Conservation (phyloP, 2,797 vertebrate genomes). For the Tarsius wallacei region DNA sequence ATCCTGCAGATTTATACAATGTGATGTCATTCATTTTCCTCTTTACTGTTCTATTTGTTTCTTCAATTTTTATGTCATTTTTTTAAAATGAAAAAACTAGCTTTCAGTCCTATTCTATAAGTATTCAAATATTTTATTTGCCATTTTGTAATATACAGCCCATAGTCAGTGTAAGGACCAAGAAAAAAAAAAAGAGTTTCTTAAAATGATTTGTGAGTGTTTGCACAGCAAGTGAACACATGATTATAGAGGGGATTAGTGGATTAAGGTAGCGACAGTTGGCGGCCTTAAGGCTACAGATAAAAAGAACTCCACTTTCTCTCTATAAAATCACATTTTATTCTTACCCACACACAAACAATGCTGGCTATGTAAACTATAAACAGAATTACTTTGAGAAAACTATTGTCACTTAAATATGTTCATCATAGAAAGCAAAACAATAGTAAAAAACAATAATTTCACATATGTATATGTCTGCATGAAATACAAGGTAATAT, state of each 20-base stretch:
- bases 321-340: slow-evolving; percentile 81
- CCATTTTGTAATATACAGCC: slow-evolving; percentile 77
- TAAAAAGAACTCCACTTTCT: slow-evolving; percentile 79
- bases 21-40: slow-evolving; percentile 84
- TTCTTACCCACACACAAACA: slow-evolving; percentile 70
- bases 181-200: slow-evolving; percentile 81
- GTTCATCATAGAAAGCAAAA: slow-evolving; percentile 75
- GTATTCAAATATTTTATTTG: slow-evolving; percentile 86
- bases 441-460: slow-evolving; percentile 51
- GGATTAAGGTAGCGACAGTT: slow-evolving; percentile 85
- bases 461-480: slow-evolving; percentile 80
- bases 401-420: slow-evolving; percentile 56
- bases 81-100: slow-evolving; percentile 64
- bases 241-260: slow-evolving; percentile 84
- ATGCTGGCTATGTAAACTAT: slow-evolving; percentile 52
- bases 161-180: slow-evolving; percentile 53
- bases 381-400: slow-evolving; percentile 74
- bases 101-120: slow-evolving; percentile 76
- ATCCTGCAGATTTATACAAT: slow-evolving; percentile 79
- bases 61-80: slow-evolving; percentile 80
- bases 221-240: slow-evolving; percentile 77
- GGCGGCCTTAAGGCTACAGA: slow-evolving; percentile 69
- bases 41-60: slow-evolving; percentile 68
- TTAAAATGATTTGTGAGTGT: slow-evolving; percentile 84
- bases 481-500: slow-evolving; percentile 81